Conservation (phyloP, 1,140 invertebrate species). For the Gryon sp. region DNA sequence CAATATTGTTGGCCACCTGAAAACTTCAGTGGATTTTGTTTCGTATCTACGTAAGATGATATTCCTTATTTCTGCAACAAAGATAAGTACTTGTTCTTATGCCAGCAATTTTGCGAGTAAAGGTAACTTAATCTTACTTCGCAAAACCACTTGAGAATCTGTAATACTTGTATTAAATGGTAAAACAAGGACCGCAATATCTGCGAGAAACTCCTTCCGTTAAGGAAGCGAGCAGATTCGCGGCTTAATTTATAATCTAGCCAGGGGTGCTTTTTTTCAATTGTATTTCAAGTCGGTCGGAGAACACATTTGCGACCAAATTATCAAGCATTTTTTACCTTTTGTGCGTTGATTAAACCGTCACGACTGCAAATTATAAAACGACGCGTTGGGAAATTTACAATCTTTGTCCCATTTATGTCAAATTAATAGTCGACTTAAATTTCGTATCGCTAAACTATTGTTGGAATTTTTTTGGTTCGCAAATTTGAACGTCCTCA, state of each 20-base stretch:
- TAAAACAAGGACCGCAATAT: slow-evolving; percentile 57
- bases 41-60: slow-evolving; percentile 60
- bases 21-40: slow-evolving; percentile 59
- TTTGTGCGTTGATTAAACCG: slow-evolving; percentile 48
- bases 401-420: neutral
- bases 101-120: slow-evolving; percentile 53
- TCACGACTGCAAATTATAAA: slow-evolving; percentile 4
- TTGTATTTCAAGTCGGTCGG: slow-evolving; percentile 24
- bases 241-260: slow-evolving; percentile 26
- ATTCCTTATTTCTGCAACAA: slow-evolving; percentile 57
- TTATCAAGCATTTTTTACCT: slow-evolving; percentile 43
- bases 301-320: slow-evolving; percentile 31
- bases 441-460: neutral
- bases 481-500: too few species aligned
- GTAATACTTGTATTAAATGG: slow-evolving; percentile 65
- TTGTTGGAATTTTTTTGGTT: too few species aligned
- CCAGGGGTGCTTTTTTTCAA: slow-evolving; percentile 7
- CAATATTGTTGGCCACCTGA: slow-evolving; percentile 44
- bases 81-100: slow-evolving; percentile 61
- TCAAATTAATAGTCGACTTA: slow-evolving; percentile 5
- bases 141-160: slow-evolving; percentile 64
- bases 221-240: slow-evolving; percentile 37
- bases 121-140: slow-evolving; percentile 63
- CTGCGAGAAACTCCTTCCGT: slow-evolving; percentile 27
- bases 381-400: neutral